Evolutionary conservation across 2,113 vertebrate species (phyloP).

Genomic region (Irena cyanogastra): DNA sequence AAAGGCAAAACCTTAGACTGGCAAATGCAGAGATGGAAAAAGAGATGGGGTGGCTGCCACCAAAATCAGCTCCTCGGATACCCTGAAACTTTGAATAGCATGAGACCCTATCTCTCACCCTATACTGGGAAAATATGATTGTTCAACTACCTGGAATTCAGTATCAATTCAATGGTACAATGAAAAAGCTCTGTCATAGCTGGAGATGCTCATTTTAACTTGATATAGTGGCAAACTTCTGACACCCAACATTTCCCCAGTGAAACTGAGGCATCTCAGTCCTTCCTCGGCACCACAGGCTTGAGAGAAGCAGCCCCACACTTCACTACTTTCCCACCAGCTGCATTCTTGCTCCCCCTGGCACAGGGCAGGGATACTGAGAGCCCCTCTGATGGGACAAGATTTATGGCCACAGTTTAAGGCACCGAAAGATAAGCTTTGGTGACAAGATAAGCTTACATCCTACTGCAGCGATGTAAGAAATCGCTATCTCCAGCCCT

Average conservation of each 20-base stretch:
- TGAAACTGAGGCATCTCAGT: background rate
- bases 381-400: background rate
- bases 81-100: background rate
- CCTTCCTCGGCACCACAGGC: background rate
- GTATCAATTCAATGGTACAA: background rate
- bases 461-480: background rate
- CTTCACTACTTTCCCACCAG: background rate
- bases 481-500: background rate
- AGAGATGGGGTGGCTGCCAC: background rate
- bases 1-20: background rate
- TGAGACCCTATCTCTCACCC: background rate
- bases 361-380: background rate
- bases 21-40: background rate
- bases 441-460: background rate
- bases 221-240: background rate
- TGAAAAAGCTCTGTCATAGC: background rate
- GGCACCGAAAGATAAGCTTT: background rate
- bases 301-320: background rate
- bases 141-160: background rate
- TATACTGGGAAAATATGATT: background rate
- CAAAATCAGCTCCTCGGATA: background rate
- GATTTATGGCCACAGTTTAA: background rate
- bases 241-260: background rate
- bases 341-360: background rate
- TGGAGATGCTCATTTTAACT: background rate